phyloP scores from a whole-genome alignment of 2,797 vertebrate species.

The Macroramphosus scolopax region DNA sequence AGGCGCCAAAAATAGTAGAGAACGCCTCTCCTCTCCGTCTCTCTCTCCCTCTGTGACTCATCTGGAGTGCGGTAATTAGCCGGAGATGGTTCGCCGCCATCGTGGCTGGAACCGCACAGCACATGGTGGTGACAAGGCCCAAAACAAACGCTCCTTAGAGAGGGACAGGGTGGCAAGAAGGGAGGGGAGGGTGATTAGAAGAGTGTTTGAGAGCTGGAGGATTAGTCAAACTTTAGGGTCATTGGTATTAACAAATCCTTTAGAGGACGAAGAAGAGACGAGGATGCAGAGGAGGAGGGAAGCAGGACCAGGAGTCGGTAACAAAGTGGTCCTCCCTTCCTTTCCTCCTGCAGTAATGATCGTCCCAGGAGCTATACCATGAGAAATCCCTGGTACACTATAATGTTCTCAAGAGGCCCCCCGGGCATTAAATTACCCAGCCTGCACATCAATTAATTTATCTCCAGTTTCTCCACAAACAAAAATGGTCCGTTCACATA shows the following conservation, averaged over 20 bases:
- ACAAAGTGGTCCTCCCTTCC: conserved; percentile 23
- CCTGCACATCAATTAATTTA: conserved; percentile 64
- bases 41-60: conserved; percentile 66
- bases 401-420: conserved; percentile 46
- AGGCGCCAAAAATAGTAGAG: conserved; percentile 72
- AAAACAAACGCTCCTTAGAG: conserved; percentile 72
- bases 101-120: conserved; percentile 65
- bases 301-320: conserved; percentile 31
- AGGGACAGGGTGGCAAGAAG: conserved; percentile 37
- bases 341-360: conserved; percentile 25
- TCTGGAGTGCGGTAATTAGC: conserved; percentile 74
- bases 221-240: conserved; percentile 73
- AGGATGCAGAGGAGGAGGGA: conserved; percentile 30
- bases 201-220: conserved; percentile 22
- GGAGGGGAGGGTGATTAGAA: conserved; percentile 17
- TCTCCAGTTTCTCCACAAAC: conserved; percentile 68
- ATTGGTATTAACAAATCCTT: conserved; percentile 65
- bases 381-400: conserved; percentile 35
- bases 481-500: conserved; percentile 63
- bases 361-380: conserved; percentile 28
- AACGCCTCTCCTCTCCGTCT: conserved; percentile 37
- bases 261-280: conserved; percentile 45
- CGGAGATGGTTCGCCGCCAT: conserved; percentile 70
- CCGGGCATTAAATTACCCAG: conserved; percentile 58
- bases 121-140: conserved; percentile 62